Base-by-base conservation (phyloP, 2,888 invertebrate genomes). In the Agonopterix heracliana region DNA sequence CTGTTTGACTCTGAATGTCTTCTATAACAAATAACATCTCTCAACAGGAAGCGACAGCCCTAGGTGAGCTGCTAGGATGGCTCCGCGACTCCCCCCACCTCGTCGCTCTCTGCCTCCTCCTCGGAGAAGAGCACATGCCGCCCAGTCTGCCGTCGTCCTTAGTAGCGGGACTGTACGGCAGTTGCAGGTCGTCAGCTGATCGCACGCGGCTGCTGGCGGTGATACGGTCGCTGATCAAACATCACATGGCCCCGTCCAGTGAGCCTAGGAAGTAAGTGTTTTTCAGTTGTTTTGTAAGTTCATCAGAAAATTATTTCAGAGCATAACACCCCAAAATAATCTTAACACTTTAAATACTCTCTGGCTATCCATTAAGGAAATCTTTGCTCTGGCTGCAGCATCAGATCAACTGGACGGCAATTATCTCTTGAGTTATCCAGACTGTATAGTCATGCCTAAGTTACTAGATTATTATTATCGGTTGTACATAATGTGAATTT, bases 21-120 rank as follows among this genome's bases (percentile, higher is more conserved):
- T 26, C 26, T 26, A 26, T 26, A 26, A 26, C 26, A 26, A 26
- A 26, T 26, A 26, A 5, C 5, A 26, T 26, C 26, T 26, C n/a
- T 38, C 9, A 38, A 38, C 63, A 89, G 89, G 89, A 89, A 59
- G 87, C 79, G 10, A 63, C 72, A 54, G 81, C 85, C 0, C 63
- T 89, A 2, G 85, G 83, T 3, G 89, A 89, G 55, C 72, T 89
- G 1, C 65, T 89, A 51, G 88, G 84, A 71, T 87, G 88, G 81
- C 79, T 89, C 2, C 77, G 87, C 12, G 84, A 84, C 35, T 84
- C 83, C 0, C 89, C 89, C 0, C 85, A 84, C 55, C 68, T 89
- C 9, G 82, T 87, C n/a, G 72, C 88, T 0, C 66, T 88, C 3
- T 86, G 86, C 57, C 72, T 89, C 0, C 74, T 87, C 3, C 74